A percentile compares a stretch with the other conserved stretches of the same genome.
Conservation (phyloP, 2,888 invertebrate species). For the Tubulanus polymorphus region DNA sequence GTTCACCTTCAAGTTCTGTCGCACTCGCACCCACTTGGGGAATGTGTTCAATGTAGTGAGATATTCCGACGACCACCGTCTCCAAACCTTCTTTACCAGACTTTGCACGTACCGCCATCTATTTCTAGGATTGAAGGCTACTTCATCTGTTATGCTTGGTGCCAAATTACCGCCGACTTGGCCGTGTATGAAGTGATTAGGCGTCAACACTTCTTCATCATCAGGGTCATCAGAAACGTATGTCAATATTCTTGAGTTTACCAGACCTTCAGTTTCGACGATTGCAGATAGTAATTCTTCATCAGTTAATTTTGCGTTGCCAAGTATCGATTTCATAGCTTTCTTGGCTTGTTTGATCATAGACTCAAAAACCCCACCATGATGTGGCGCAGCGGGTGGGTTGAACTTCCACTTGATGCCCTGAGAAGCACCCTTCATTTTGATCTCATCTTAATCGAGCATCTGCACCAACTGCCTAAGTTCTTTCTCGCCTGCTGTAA, state of each 20-base stretch:
- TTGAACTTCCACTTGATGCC: constrained; percentile 19
- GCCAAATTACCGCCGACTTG: constrained; percentile 10
- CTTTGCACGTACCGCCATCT: constrained; percentile 1
- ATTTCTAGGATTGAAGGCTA: constrained; percentile 3
- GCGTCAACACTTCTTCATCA: background rate
- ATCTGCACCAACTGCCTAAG: background rate
- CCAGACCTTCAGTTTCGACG: constrained; percentile 4
- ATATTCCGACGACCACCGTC: background rate
- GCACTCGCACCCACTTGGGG: constrained; percentile 1
- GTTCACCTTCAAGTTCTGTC: constrained; percentile 1
- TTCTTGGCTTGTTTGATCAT: constrained; percentile 13
- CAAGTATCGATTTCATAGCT: constrained; percentile 8
- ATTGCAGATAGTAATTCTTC: constrained; percentile 12
- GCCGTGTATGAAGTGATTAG: constrained; percentile 8
- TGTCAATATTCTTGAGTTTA: constrained; percentile 13
- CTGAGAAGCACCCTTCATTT: too few species aligned
- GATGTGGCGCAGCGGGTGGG: constrained; percentile 12
- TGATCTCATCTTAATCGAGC: constrained; percentile 2
- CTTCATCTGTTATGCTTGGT: constrained; percentile 1
- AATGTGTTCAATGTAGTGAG: background rate
- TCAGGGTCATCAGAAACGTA: background rate
- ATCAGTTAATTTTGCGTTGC: constrained; percentile 9
- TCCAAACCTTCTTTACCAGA: background rate
- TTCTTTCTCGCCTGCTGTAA: constrained; percentile 8
- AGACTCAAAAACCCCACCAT: constrained; percentile 11